These are phyloP conservation scores for Scatophagus argus DNA, from an alignment of 2,113 vertebrate species.

Conservation along the genomic window DNA sequence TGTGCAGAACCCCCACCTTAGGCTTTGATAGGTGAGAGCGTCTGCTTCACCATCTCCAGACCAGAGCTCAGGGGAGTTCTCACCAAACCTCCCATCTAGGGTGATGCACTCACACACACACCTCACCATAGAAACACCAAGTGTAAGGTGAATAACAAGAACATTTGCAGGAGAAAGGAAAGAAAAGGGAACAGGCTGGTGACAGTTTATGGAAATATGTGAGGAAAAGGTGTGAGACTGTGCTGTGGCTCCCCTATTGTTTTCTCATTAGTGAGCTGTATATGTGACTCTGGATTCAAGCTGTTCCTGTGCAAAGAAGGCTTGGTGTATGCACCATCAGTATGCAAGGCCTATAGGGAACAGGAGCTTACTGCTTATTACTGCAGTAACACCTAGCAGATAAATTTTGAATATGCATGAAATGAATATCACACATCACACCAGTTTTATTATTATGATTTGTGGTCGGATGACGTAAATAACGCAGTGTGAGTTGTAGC, in stretches of 20 bases:
- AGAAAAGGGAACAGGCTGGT: conserved; percentile 40
- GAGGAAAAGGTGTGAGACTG: conserved; percentile 69
- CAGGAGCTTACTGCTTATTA: conserved; percentile 75
- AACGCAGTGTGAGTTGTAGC: too few relatives aligned
- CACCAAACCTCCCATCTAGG: conserved; percentile 69
- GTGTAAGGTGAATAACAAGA: conserved; percentile 43
- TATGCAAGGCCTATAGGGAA: conserved; percentile 66
- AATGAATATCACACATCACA: conserved; percentile 67
- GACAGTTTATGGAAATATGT: conserved; percentile 70
- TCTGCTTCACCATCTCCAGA: conserved; percentile 74
- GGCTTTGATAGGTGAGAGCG: conserved; percentile 83
- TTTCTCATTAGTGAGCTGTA: conserved; percentile 78
- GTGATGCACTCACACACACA: conserved; percentile 52
- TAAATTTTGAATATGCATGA: conserved; percentile 79
- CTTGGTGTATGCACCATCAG: conserved; percentile 48
- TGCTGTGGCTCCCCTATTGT: conserved; percentile 70
- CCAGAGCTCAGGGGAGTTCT: conserved; percentile 73
- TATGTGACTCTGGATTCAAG: conserved; percentile 70
- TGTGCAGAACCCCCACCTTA: conserved; percentile 76
- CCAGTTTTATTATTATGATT: conserved; percentile 65
- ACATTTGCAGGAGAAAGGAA: conserved; percentile 53
- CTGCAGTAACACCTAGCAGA: conserved; percentile 76
- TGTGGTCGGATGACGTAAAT: too few relatives aligned
- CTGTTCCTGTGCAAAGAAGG: conserved; percentile 67
- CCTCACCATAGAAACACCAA: conserved; percentile 22